Base-by-base conservation (phyloP, 2,888 invertebrate genomes). In the Dinocampus coccinellae region DNA sequence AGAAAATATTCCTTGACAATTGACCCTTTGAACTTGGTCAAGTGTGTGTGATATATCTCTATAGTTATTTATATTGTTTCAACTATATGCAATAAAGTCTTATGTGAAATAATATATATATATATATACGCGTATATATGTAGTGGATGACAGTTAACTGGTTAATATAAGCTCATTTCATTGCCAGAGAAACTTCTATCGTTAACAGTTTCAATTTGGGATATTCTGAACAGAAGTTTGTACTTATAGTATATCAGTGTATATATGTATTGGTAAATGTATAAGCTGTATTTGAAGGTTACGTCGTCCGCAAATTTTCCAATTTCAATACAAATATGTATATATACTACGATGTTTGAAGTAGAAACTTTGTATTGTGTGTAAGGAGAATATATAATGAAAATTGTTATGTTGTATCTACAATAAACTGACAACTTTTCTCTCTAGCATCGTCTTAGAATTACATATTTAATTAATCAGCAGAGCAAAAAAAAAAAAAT, bases 11-110 rank as follows among this genome's bases (percentile, higher is more conserved):
- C n/a, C 13, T 26, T 13, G 55, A 55, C 55, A 55, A 55, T 55
- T 55, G 61, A 66, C 69, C 73, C 57, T 66, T 57, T 69, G 69
- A 57, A 69, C 70, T 70, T 73, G 63, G 65, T 47, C 3, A 53
- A 73, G 61, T n/a, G 67, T 29, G 72, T 71, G 69, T 70, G 73
- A 63, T 69, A 70, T 65, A 64, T 7, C 16, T 4, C 2, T 47
- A 47, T 1, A 47, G 9, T n/a, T 16, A 16, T 47, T 47, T 9
- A 6, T 47, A 47, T 47, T 47, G 16, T 47, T 47, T 6, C 16
- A 47, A 47, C n/a, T 52, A 39, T 47, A 58, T 16, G 36, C 24
- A 52, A 26, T 22, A 34, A 7, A 22, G 16, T n/a, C 16, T 7
- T 36, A n/a, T 47, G 16, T 16, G 42, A n/a, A 10, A 9, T 1